Evolutionary conservation across 2,113 vertebrate species (phyloP).

Genomic region (Heloderma charlesbogerti): DNA sequence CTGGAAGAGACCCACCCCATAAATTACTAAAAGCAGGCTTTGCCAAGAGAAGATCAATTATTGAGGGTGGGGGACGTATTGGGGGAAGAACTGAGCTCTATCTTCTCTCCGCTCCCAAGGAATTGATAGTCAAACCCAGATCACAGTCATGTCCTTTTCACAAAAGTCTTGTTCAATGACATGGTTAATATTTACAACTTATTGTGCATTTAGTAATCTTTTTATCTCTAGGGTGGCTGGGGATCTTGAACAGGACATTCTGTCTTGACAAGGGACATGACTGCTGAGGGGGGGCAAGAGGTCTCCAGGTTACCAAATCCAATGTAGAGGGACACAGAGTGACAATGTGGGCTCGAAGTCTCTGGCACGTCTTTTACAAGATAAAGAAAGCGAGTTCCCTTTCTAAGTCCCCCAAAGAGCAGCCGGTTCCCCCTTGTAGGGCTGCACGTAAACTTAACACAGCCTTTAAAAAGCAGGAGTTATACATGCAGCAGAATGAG

Average conservation of each 20-base stretch:
- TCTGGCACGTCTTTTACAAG: not conserved
- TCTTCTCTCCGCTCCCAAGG: too few relatives aligned
- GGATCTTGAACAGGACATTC: rapidly evolving
- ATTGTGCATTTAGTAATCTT: rapidly evolving
- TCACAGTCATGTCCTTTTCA: not conserved
- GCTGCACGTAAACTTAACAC: too few relatives aligned
- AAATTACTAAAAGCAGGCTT: not conserved
- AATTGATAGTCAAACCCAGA: too few relatives aligned
- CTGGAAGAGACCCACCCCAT: too few relatives aligned
- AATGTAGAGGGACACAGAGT: not conserved
- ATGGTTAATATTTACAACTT: not conserved
- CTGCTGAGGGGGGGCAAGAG: not conserved
- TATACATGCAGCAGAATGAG: not conserved
- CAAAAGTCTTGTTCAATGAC: not conserved
- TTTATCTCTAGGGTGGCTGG: rapidly evolving
- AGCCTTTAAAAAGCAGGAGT: not conserved
- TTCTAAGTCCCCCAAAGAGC: not conserved
- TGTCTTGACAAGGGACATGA: too few relatives aligned
- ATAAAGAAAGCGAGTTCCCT: not conserved
- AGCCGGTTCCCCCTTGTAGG: not conserved
- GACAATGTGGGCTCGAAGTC: not conserved
- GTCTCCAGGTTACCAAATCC: not conserved
- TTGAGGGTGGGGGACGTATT: too few relatives aligned
- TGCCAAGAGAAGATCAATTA: not conserved
- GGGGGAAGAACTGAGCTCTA: not conserved